Base-by-base conservation (phyloP, 2,113 vertebrate genomes). In the Anguilla japonica region DNA sequence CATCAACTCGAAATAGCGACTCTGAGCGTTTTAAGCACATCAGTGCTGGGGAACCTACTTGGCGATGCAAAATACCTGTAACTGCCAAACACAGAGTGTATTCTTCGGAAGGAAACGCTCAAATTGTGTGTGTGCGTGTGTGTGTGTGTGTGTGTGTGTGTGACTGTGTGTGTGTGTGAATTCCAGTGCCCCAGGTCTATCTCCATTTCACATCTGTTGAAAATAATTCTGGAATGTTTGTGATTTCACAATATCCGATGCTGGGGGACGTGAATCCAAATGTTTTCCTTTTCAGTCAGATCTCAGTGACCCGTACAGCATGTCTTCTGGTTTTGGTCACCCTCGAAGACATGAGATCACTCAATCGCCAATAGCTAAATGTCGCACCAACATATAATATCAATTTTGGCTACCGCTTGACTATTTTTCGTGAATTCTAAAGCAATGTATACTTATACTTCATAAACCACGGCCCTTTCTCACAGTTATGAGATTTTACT, bases 11-110 rank as follows among this genome's bases (percentile, higher is more conserved):
- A 89, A 92, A 84, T 88, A 91, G 78, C 84, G 34, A 89, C 89
- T 91, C 87, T 84, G 87, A 93, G 92, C 92, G 94, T 95, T 94
- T 93, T 92, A 94, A 96, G 95, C 90, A 89, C 88, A 90, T 86
- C 14, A 15, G 85, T 81, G 83, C 88, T 85, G 78, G 88, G 89
- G 86, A 92, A 93, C 89, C 90, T 84, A 87, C 90, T 92, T 88
- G 88, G 89, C 90, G 93, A 94, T 92, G 87, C 89, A 86, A n/a
- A 87, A 91, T 34, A 90, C 91, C 93, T 87, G 88, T 40, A 80
- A 87, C 41, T 80, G 79, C 78, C 86, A 89, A 93, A 94, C 90
- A 46, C 67, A 91, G 84, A 91, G 88, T 89, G 86, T 86, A 89
- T 93, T 92, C 90, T 83, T 84, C 86, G 39, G 40, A n/a, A 85